Evolutionary conservation across 2,113 vertebrate species (phyloP).

Genomic region (Amphilophus citrinellus): DNA sequence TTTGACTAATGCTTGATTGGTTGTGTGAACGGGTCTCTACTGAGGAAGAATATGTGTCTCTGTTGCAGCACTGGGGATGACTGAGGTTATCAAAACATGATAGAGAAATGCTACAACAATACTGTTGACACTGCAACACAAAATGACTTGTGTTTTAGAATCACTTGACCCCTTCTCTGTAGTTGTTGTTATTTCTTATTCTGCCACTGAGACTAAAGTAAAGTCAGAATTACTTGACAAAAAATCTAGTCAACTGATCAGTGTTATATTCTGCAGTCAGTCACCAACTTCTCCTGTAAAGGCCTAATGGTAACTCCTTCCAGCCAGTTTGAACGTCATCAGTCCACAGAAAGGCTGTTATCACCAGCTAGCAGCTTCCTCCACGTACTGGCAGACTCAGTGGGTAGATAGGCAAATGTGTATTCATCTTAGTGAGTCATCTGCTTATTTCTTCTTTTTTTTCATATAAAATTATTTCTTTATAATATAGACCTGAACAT

Average conservation of each 20-base stretch:
- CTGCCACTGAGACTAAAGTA: background rate
- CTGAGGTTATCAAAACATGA: background rate
- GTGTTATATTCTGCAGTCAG: background rate
- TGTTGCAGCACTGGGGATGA: background rate
- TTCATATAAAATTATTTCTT: too few relatives aligned
- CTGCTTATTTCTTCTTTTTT: too few relatives aligned
- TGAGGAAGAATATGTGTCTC: background rate
- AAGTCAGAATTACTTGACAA: background rate
- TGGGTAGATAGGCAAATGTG: too few relatives aligned
- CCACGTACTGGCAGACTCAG: too few relatives aligned
- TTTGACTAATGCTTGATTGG: too few relatives aligned
- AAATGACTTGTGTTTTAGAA: too few relatives aligned
- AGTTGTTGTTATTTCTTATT: background rate
- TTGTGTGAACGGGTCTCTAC: too few relatives aligned
- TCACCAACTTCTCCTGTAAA: background rate
- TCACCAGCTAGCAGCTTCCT: too few relatives aligned
- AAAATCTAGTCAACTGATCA: background rate
- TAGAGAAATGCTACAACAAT: background rate
- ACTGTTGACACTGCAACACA: too few relatives aligned
- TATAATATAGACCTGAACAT: too few relatives aligned
- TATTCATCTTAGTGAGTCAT: too few relatives aligned
- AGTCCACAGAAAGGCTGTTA: background rate
- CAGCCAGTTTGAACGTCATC: background rate
- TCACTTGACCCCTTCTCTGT: background rate
- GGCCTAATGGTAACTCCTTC: background rate